These are phyloP conservation scores for Netelia melanura DNA, from an alignment of 2,888 invertebrate genomes.

Conservation along the genomic window DNA sequence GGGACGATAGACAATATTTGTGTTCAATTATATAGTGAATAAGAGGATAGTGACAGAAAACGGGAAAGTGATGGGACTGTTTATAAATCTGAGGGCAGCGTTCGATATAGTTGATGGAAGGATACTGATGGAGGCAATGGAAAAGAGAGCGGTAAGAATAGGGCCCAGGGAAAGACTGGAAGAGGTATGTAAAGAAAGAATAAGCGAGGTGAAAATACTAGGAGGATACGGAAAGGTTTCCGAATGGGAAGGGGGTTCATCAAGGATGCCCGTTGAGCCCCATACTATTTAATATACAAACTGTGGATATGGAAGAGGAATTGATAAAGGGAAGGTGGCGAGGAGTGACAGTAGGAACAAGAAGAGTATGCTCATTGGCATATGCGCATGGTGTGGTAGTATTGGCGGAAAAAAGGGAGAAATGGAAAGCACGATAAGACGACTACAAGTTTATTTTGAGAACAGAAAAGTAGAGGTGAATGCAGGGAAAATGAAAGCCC, in stretches of 20 bases:
- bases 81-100: conserved; percentile 19
- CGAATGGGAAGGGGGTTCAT: conserved; percentile 46
- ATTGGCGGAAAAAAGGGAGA: conserved; percentile 18
- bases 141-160: conserved; percentile 6
- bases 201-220: background rate
- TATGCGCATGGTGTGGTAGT: conserved; percentile 23
- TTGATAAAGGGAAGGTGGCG: conserved; percentile 16
- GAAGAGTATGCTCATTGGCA: conserved; percentile 21
- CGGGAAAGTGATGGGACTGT: background rate
- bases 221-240: no score
- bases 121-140: conserved; percentile 2
- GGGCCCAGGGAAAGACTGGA: conserved; percentile 13
- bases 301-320: conserved; percentile 60
- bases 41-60: background rate
- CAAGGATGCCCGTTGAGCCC: conserved; percentile 68
- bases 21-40: background rate
- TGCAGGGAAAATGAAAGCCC: conserved; percentile 15
- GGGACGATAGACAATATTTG: conserved; percentile 19
- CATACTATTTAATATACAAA: conserved; percentile 49
- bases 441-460: background rate
- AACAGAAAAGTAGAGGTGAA: conserved; percentile 19
- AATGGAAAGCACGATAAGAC: conserved; percentile 29
- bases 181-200: conserved; percentile 6
- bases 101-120: conserved; percentile 39
- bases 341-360: conserved; percentile 27